phyloP scores from a whole-genome alignment of 1,140 invertebrate species.

The Drosophila lowei region DNA sequence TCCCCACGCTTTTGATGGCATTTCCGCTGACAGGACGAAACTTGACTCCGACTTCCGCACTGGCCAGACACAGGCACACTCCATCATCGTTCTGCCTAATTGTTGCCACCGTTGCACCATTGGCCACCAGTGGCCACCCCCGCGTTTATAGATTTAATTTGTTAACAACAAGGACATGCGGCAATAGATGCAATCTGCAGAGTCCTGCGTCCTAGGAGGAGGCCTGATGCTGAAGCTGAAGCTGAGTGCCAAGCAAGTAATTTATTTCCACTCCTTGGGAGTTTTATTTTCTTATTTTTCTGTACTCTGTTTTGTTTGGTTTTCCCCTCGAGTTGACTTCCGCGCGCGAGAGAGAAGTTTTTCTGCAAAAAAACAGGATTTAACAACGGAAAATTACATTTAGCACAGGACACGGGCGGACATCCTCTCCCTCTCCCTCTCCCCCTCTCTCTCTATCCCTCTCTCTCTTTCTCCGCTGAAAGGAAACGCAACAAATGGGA shows the following conservation, averaged over 20 bases:
- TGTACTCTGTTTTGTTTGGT: slow-evolving; percentile 50
- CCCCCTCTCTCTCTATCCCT: neutral
- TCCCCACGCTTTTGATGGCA: too few relatives aligned
- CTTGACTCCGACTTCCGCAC: too few relatives aligned
- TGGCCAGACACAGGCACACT: too few relatives aligned
- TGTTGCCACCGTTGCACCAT: too few relatives aligned
- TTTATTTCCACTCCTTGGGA: slow-evolving; percentile 56
- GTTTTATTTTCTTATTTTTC: slow-evolving; percentile 34
- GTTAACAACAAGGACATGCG: neutral
- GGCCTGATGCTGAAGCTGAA: neutral
- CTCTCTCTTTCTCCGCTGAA: neutral
- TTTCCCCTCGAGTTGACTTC: slow-evolving; percentile 75
- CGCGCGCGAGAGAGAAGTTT: slow-evolving; percentile 66
- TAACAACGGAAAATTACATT: slow-evolving; percentile 81
- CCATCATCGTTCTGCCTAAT: too few relatives aligned
- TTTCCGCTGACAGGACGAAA: too few relatives aligned
- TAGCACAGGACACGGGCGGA: slow-evolving; percentile 58
- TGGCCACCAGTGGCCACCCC: too few relatives aligned
- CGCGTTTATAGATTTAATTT: slow-evolving; percentile 6
- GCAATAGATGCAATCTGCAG: slow-evolving; percentile 2
- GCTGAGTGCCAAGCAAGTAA: slow-evolving; percentile 52
- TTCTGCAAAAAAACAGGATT: slow-evolving; percentile 76
- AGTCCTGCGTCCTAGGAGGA: neutral
- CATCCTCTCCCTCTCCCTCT: slow-evolving; percentile 4
- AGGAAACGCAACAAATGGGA: slow-evolving; percentile 25